Evolutionary conservation across 2,113 vertebrate species (phyloP), one percentile per base, ranked within the genome.

Genomic region (Mustela nigripes): DNA sequence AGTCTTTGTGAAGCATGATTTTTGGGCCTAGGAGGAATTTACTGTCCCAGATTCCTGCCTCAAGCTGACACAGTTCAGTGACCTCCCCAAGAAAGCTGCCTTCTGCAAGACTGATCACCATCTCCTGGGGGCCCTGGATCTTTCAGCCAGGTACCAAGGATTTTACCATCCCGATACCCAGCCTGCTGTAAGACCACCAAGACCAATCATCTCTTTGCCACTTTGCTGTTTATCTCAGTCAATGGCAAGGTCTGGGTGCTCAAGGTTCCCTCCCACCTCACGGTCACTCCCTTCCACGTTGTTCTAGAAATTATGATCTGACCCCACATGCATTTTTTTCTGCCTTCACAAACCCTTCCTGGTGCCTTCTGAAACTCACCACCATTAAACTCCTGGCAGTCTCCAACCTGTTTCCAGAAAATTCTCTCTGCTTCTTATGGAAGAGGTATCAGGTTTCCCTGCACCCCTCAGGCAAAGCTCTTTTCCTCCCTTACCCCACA

Each of bases 201-300:
- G 84, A 65, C 33, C 60, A 31, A 24, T n/a, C 22, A 39, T 16
- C 53, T 48, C 48, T 93, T 6, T n/a, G 28, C 62, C 45, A 69
- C 19, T 11, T 31, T 48, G 14, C 74, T 60, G 31, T 26, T 26
- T 7, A 69, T 58, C 36, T 36, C 50, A 6, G 28, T 22, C 83
- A 42, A 28, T 15, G 18, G 56, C 56, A 28, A 76, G 69, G 11
- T 36, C 69, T 39, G 71, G 53, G 15, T 0, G 1, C 15, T 16
- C 19, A 14, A n/a, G 45, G 73, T 9, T 31, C 22, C 26, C 5
- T 14, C 42, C 22, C 15, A 42, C 26, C 36, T 11, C 73, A 5
- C 0, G 16, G 69, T 36, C 6, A 9, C 24, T 12, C 22, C 12
- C 14, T 22, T 31, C 11, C 33, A 19, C 1, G 22, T 9, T 8